Conservation (phyloP, 2,888 invertebrate species). For the Callimorpha dominula region DNA sequence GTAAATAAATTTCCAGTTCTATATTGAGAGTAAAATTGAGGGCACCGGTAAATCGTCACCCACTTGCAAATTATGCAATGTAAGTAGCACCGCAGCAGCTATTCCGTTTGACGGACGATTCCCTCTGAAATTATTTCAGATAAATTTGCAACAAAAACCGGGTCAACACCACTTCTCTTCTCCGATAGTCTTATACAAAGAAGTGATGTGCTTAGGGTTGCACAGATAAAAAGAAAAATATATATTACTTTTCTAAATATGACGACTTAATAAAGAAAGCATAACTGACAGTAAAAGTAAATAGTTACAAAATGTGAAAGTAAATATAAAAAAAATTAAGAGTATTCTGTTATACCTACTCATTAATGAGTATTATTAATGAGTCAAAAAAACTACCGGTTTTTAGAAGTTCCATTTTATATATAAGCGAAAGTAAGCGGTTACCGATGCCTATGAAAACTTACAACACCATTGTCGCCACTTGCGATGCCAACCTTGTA, state of each 20-base stretch:
- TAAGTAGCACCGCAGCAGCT: conserved; percentile 16
- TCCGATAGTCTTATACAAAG: not conserved
- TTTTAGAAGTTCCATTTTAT: too few species aligned
- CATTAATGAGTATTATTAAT: not conserved
- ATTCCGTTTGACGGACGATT: conserved; percentile 37
- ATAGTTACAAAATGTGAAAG: not conserved
- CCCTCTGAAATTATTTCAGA: conserved; percentile 37
- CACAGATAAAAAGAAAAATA: not conserved
- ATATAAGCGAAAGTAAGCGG: too few species aligned
- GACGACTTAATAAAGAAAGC: not conserved
- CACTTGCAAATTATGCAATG: conserved; percentile 44
- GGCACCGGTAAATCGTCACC: conserved; percentile 27
- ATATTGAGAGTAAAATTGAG: conserved; percentile 23
- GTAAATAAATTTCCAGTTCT: conserved; percentile 15
- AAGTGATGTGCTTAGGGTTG: not conserved
- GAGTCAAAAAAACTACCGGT: not conserved
- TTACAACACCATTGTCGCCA: too few species aligned
- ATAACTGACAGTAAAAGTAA: conserved; percentile 2
- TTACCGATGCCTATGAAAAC: too few species aligned
- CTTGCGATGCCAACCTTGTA: too few species aligned
- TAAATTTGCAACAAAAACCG: conserved; percentile 44
- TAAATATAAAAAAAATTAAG: conserved; percentile 4
- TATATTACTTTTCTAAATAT: not conserved
- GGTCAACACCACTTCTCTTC: conserved; percentile 43
- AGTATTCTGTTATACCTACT: conserved; percentile 1